Evolutionary conservation across 2,113 vertebrate species (phyloP).

Genomic region (Ivindomyrus marchei): DNA sequence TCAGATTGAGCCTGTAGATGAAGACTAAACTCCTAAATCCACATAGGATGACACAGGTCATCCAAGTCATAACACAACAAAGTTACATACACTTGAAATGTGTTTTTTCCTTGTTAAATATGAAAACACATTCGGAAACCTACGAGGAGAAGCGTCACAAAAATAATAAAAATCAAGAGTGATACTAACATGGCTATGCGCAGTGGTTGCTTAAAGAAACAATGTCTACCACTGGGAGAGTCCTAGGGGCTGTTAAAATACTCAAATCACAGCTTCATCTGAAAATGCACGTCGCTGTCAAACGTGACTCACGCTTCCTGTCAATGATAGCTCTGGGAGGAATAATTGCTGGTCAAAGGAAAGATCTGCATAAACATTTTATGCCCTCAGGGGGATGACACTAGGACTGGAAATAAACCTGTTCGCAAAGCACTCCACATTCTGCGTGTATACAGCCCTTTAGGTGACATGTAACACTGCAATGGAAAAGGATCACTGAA

Average conservation of each 20-base stretch:
- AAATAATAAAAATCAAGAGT: not conserved
- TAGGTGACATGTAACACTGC: not conserved
- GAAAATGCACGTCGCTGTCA: not conserved
- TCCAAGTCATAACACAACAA: not conserved
- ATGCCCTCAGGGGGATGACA: not conserved
- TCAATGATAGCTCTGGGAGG: not conserved
- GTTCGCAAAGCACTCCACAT: not conserved
- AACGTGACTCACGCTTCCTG: conserved; percentile 9
- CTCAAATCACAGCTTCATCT: not conserved
- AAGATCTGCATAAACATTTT: conserved; percentile 6
- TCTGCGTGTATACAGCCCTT: not conserved
- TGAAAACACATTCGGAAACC: not conserved
- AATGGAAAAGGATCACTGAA: not conserved
- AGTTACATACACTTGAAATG: not conserved
- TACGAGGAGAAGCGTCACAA: not conserved
- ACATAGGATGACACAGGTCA: not conserved
- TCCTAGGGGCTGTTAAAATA: not conserved
- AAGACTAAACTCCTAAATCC: not conserved
- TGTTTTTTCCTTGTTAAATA: not conserved
- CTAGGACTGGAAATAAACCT: not conserved
- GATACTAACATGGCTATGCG: not conserved
- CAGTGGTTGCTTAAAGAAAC: not conserved
- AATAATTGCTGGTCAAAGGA: not conserved
- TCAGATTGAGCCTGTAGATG: not conserved
- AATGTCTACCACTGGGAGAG: not conserved